Evolutionary conservation across 2,888 invertebrate species (phyloP).

Genomic region (Drosophila histrio): DNA sequence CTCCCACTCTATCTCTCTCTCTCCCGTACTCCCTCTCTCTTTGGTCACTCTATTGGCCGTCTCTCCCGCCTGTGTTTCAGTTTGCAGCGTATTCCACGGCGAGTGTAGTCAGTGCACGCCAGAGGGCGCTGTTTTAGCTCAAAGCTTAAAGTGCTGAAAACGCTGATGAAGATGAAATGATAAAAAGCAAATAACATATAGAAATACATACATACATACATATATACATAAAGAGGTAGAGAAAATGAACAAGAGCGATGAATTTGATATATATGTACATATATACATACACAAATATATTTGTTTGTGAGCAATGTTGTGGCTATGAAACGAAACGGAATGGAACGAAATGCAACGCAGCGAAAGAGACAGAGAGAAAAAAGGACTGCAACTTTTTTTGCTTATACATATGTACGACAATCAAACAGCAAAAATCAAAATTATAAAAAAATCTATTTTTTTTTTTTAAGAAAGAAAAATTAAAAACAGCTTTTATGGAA

Average conservation of each 20-base stretch:
- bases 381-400: slow-evolving; percentile 1
- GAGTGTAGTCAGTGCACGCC: background rate
- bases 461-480: background rate
- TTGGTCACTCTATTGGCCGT: too few species aligned
- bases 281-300: background rate
- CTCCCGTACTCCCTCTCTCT: background rate
- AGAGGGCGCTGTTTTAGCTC: slow-evolving; percentile 1
- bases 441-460: background rate
- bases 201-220: background rate
- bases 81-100: background rate
- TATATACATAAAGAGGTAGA: background rate
- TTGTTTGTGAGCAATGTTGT: slow-evolving; percentile 13
- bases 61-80: background rate
- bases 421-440: slow-evolving; percentile 3
- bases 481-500: slow-evolving; percentile 14
- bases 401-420: background rate
- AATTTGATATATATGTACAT: slow-evolving; percentile 11
- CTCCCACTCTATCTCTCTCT: background rate
- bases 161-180: slow-evolving; percentile 11
- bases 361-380: background rate
- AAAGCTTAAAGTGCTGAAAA: background rate
- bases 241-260: background rate
- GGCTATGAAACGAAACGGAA: slow-evolving; percentile 25
- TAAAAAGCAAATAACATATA: slow-evolving; percentile 2
- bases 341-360: slow-evolving; percentile 24